phyloP scores from a whole-genome alignment of 2,888 invertebrate species.

The Drosophila austrosaltans region DNA sequence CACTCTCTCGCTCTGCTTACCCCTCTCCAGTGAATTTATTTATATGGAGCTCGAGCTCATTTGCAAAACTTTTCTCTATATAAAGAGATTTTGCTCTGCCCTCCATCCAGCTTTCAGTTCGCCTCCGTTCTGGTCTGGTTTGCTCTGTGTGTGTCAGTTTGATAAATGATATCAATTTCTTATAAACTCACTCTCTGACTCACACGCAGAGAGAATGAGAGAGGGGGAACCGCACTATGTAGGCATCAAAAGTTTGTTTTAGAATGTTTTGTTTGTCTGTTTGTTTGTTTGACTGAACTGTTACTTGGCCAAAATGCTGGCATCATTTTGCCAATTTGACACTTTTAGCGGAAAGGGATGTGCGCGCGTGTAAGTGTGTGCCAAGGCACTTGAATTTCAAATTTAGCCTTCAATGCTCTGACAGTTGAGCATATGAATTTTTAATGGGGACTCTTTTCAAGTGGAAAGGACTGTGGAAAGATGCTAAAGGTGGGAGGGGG shows the following conservation, averaged over 20 bases:
- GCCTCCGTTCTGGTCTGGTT: conserved; percentile 22
- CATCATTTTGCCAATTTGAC: conserved; percentile 72
- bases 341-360: conserved; percentile 60
- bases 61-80: conserved; percentile 54
- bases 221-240: conserved; percentile 9
- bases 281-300: conserved; percentile 31
- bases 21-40: conserved; percentile 35
- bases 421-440: conserved; percentile 74
- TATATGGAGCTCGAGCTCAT: conserved; percentile 63
- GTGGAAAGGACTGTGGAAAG: conserved; percentile 37
- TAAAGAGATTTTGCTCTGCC: conserved; percentile 41
- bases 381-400: conserved; percentile 65
- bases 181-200: conserved; percentile 47
- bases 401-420: conserved; percentile 58
- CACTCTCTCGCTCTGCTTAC: neutral
- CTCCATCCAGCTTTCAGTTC: conserved; percentile 15
- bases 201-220: neutral
- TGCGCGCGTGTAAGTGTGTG: conserved; percentile 50
- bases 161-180: conserved; percentile 78
- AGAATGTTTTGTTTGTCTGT: conserved; percentile 32
- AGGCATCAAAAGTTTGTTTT: conserved; percentile 23
- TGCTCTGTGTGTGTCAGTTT: conserved; percentile 64
- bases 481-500: neutral
- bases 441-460: conserved; percentile 66
- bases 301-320: conserved; percentile 37